Percentiles rank a stretch among this genome's conserved stretches.
These are phyloP conservation scores for Eumerus sabulonum DNA, from an alignment of 2,888 invertebrate genomes.

Conservation along the genomic window DNA sequence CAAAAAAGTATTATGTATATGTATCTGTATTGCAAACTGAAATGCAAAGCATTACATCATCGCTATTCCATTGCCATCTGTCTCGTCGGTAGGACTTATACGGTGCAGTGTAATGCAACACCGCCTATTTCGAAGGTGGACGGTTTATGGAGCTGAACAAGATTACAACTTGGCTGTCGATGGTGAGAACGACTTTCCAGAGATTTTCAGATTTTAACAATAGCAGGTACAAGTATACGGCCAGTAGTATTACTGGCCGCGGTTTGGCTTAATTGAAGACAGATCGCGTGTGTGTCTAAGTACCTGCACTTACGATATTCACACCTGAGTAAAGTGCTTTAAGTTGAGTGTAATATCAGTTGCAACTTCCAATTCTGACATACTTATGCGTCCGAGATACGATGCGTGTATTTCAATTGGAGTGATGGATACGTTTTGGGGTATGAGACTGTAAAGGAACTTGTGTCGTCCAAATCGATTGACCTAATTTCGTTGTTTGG, in stretches of 20 bases:
- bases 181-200: too few species aligned
- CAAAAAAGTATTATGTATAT: too few species aligned
- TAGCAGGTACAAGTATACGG: neutral
- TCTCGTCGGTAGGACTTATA: slow-evolving; percentile 32
- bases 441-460: too few species aligned
- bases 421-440: neutral
- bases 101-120: slow-evolving; percentile 38
- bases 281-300: slow-evolving; percentile 11
- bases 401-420: neutral
- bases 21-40: slow-evolving; percentile 38
- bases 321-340: slow-evolving; percentile 1
- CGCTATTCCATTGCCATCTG: slow-evolving; percentile 42
- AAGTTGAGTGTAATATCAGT: too few species aligned
- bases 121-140: slow-evolving; percentile 49
- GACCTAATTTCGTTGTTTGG: neutral
- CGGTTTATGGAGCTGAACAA: slow-evolving; percentile 51
- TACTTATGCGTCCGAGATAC: too few species aligned
- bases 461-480: too few species aligned
- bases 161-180: slow-evolving; percentile 22
- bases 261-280: slow-evolving; percentile 16
- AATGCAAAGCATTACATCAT: slow-evolving; percentile 61
- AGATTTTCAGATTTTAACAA: neutral
- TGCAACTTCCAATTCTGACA: too few species aligned
- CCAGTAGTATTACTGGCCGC: too few species aligned
- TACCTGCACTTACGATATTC: neutral